Conservation (phyloP, 1,140 invertebrate genomes). For the Solenopsis invicta region DNA sequence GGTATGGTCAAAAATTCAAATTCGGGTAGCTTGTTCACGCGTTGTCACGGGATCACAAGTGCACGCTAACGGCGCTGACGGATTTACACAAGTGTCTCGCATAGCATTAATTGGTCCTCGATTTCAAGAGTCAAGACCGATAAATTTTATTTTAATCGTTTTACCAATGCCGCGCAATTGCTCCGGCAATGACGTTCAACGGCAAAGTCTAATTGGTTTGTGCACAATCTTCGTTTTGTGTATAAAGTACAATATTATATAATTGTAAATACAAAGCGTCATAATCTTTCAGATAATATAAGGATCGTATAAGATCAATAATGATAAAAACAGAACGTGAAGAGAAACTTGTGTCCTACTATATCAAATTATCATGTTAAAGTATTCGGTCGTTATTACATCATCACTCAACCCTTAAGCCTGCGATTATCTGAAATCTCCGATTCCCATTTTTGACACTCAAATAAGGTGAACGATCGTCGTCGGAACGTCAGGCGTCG, state of each 20-base stretch:
- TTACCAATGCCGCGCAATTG: slow-evolving; percentile 1
- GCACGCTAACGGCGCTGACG: slow-evolving; percentile 23
- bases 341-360: not conserved
- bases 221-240: not conserved
- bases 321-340: not conserved
- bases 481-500: slow-evolving; percentile 17
- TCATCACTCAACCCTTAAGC: not conserved
- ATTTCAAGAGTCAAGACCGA: slow-evolving; percentile 68
- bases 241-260: not conserved
- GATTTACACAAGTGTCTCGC: slow-evolving; percentile 80
- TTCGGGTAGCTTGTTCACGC: slow-evolving; percentile 25
- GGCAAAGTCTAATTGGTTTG: not conserved
- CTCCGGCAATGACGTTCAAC: not conserved
- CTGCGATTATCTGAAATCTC: not conserved
- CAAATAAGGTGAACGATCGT: slow-evolving; percentile 21
- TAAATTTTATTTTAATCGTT: slow-evolving; percentile 74
- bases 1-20: slow-evolving; percentile 36
- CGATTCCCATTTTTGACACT: not conserved
- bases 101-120: slow-evolving; percentile 75
- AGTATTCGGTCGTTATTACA: not conserved
- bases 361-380: not conserved
- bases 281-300: not conserved
- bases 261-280: not conserved
- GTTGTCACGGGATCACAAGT: slow-evolving; percentile 54
- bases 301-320: not conserved